Evolutionary conservation across 2,888 invertebrate genomes (phyloP), one percentile per base, ranked within the genome.

Genomic region (Trissolcus japonicus): DNA sequence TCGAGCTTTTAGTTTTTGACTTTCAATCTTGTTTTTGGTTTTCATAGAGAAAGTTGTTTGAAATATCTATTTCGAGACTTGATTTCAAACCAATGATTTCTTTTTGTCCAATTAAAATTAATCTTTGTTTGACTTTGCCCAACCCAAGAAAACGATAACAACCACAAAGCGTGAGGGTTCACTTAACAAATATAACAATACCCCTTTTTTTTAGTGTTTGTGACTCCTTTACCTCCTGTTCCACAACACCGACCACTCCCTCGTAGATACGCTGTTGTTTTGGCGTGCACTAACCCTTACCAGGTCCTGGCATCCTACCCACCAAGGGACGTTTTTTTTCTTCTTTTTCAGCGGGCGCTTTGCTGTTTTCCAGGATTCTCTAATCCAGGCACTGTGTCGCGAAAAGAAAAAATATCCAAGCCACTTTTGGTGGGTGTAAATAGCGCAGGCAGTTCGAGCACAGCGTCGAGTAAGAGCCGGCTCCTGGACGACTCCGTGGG

Each of bases 291-390:
- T 91, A 90, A 91, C 90, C 89, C 89, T 76, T 80, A 87, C 88
- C 89, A 76, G 67, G 79, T 79, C 80, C 81, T 79, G 69, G 79
- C 61, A 65, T 69, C 76, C 78, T 80, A 74, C 74, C 79, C 84
- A 87, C 82, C 86, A 78, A 78, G 81, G 76, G 85, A 82, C 82
- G 82, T 91, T 90, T 90, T 91, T n/a, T 90, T 91, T 90, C 90
- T 91, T 90, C 91, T 90, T 90, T 92, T 93, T 92, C 93, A 95
- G 94, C 94, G 94, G 84, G 95, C 94, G 86, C 92, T 95, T 86
- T 95, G 95, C 93, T 95, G 95, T 92, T 95, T 95, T 93, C 94
- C 95, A 92, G 93, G 93, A 92, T 92, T 94, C 93, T 90, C 93
- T 93, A 92, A 93, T 93, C 91, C 93, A 92, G 91, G 93, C 92